phyloP scores from a whole-genome alignment of 2,797 vertebrate genomes.

The Periophthalmus magnuspinnatus region DNA sequence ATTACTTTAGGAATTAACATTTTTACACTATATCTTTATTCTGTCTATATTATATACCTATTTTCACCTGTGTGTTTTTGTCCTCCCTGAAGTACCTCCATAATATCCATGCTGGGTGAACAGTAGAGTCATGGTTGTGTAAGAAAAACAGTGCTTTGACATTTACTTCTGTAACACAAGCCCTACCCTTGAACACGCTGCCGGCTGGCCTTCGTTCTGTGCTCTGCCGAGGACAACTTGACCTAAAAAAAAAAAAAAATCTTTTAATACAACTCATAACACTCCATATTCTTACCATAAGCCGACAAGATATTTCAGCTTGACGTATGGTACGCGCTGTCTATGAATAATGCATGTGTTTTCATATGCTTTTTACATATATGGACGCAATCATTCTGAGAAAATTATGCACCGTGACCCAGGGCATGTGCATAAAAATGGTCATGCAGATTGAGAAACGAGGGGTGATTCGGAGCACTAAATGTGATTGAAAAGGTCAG shows the following conservation, averaged over 20 bases:
- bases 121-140: neutral
- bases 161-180: constrained; percentile 20
- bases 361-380: neutral
- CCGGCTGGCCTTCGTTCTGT: constrained; percentile 2
- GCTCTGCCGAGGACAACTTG: constrained; percentile 23
- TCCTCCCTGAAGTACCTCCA: neutral
- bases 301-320: neutral
- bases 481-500: constrained; percentile 57
- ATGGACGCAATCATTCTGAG: constrained; percentile 2
- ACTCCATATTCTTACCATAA: neutral
- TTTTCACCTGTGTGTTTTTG: neutral
- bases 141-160: neutral
- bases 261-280: constrained; percentile 12
- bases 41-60: neutral
- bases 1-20: too few relatives aligned
- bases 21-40: neutral
- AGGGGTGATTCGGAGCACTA: constrained; percentile 53
- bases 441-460: constrained; percentile 38
- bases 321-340: neutral
- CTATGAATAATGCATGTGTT: neutral
- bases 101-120: neutral
- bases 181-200: constrained; percentile 29
- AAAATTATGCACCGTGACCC: constrained; percentile 4
- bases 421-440: constrained; percentile 26
- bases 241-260: constrained; percentile 23